Percentiles rank a stretch among this genome's conserved stretches.
phyloP scores from a whole-genome alignment of 2,113 vertebrate genomes.

The Corydoras maculifer region DNA sequence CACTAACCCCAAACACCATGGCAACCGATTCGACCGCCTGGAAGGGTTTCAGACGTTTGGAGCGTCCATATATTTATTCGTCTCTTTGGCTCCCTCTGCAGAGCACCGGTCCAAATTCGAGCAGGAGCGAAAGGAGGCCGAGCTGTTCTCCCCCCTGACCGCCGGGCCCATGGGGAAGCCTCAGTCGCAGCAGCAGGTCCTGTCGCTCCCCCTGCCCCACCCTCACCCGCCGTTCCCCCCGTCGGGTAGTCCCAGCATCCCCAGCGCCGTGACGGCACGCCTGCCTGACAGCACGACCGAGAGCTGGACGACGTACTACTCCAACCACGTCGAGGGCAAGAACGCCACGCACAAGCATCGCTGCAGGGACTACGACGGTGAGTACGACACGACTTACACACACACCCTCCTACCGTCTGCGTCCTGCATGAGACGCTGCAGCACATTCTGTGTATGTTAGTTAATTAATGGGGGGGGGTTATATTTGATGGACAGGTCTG shows the following conservation, averaged over 20 bases:
- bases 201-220: conserved; percentile 56
- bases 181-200: conserved; percentile 50
- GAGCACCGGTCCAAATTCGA: conserved; percentile 73
- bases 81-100: conserved; percentile 8
- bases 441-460: no score
- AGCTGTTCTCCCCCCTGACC: conserved; percentile 70
- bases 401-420: no score
- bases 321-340: conserved; percentile 80
- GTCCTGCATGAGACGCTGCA: no score
- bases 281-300: conserved; percentile 91
- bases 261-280: conserved; percentile 79
- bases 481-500: no score
- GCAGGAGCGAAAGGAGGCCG: conserved; percentile 74
- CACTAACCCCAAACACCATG: no score
- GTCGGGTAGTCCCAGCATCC: conserved; percentile 71
- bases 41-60: no score
- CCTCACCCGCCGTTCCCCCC: conserved; percentile 73
- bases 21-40: no score
- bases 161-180: conserved; percentile 57
- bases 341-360: conserved; percentile 80
- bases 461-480: no score
- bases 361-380: conserved; percentile 96
- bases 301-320: conserved; percentile 90
- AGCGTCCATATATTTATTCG: no score
- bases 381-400: conserved; percentile 19